Base-by-base conservation (phyloP, 2,888 invertebrate species). In the Stenodera caucasica region DNA sequence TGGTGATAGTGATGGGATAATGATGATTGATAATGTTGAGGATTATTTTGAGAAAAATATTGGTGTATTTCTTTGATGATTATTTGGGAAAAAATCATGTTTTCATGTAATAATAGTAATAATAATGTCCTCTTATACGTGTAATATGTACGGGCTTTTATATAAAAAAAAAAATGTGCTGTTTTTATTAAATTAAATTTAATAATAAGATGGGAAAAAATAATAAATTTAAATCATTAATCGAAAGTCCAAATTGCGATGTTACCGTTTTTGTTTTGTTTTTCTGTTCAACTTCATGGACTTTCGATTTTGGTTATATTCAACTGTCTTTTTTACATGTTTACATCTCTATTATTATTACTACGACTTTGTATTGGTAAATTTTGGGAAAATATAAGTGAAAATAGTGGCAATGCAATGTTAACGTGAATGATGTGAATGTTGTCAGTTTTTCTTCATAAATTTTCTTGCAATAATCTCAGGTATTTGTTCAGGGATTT, bases 401-500 rank as follows among this genome's bases (percentile, higher is more conserved):
- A 61, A 60, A 66, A 68, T 67, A 68, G 77, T 78, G 75, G 73
- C 77, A 78, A 78, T 77, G 76, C 74, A 77, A 76, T 77, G 75
- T 77, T 75, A 72, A 69, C 71, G 73, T 67, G 67, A 61, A 49
- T 57, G 61, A 66, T 63, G 60, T 65, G 59, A 57, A 66, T 61
- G 61, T 60, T 59, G 18, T 57, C 12, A 65, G 53, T 55, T 63
- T 66, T 67, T 66, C 61, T 58, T 66, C 60, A 61, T 63, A 54
- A 51, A 58, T 15, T 60, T 45, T 63, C 33, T 45, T 57, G 64
- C 65, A 66, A 68, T 72, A 72, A 71, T 70, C 71, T 73, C 73
- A 72, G 73, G 73, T 70, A 72, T 69, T 65, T 58, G 57, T 69
- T 69, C 70, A 70, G 70, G 70, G 67, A 65, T 64, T 58, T 63